phyloP scores from a whole-genome alignment of 2,888 invertebrate genomes.

The Holacanthella duospinosa region DNA sequence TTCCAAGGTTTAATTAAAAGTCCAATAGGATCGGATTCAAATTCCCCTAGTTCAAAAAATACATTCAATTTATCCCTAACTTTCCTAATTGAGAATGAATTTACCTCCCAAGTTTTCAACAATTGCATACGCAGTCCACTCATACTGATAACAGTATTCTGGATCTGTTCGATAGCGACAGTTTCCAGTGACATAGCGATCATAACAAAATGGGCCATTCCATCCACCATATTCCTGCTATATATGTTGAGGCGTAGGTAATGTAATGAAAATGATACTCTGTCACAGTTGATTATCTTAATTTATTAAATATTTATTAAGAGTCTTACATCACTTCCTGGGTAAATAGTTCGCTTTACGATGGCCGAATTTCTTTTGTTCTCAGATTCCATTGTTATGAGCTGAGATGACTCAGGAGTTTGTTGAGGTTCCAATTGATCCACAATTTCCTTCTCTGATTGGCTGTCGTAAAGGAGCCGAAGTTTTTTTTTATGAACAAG shows the following conservation, averaged over 20 bases:
- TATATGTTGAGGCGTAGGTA: neutral
- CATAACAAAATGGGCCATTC: constrained; percentile 26
- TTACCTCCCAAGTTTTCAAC: constrained; percentile 27
- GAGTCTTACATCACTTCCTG: constrained; percentile 7
- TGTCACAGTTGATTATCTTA: neutral
- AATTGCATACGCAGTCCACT: constrained; percentile 37
- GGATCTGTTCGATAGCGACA: constrained; percentile 35
- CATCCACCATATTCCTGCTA: constrained; percentile 4
- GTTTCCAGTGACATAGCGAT: constrained; percentile 33
- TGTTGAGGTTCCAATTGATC: neutral
- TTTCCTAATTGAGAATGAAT: neutral
- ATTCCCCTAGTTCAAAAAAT: neutral
- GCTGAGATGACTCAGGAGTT: neutral
- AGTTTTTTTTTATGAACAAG: no score
- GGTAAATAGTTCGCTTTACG: constrained; percentile 7
- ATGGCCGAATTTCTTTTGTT: neutral
- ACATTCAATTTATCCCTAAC: neutral
- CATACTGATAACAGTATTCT: constrained; percentile 30
- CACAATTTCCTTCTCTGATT: no score
- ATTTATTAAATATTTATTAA: neutral
- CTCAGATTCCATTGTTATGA: no score
- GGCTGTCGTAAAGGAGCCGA: neutral
- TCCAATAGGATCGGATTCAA: constrained; percentile 28
- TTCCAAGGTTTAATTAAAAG: constrained; percentile 19
- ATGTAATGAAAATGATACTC: neutral